Evolutionary conservation across 2,888 invertebrate genomes (phyloP).

Genomic region (Habrosyne pyritoides): DNA sequence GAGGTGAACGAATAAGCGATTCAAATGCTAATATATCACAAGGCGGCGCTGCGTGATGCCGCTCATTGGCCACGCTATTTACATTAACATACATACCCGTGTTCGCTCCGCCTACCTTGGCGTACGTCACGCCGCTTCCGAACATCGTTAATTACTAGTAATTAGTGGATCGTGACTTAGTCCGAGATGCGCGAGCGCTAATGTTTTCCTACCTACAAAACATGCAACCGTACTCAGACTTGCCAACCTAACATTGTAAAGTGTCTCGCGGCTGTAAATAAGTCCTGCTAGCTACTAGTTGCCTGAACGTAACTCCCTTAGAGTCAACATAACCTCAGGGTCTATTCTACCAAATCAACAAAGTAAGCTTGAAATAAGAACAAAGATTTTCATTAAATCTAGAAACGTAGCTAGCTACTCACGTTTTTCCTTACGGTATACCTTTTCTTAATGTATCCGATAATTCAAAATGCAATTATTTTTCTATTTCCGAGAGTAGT

Average conservation of each 20-base stretch:
- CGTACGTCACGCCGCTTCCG: constrained; percentile 69
- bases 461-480: constrained; percentile 26
- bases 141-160: constrained; percentile 75
- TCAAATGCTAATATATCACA: constrained; percentile 83
- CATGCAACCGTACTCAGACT: constrained; percentile 29
- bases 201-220: constrained; percentile 34
- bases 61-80: constrained; percentile 76
- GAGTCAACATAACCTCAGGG: background rate
- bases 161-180: constrained; percentile 73
- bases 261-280: constrained; percentile 3
- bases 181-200: constrained; percentile 51
- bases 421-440: background rate
- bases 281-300: background rate
- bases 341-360: background rate
- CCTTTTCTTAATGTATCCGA: background rate
- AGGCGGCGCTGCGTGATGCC: constrained; percentile 71
- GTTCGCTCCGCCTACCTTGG: constrained; percentile 69
- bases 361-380: no score
- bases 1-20: constrained; percentile 74
- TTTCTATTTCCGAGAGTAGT: constrained; percentile 31
- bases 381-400: background rate
- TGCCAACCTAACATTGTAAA: constrained; percentile 9
- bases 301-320: background rate
- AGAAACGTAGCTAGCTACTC: background rate
- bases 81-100: constrained; percentile 77